Percentiles rank a stretch among this genome's conserved stretches.
phyloP scores from a whole-genome alignment of 2,113 vertebrate genomes.

The Pantherophis guttatus region DNA sequence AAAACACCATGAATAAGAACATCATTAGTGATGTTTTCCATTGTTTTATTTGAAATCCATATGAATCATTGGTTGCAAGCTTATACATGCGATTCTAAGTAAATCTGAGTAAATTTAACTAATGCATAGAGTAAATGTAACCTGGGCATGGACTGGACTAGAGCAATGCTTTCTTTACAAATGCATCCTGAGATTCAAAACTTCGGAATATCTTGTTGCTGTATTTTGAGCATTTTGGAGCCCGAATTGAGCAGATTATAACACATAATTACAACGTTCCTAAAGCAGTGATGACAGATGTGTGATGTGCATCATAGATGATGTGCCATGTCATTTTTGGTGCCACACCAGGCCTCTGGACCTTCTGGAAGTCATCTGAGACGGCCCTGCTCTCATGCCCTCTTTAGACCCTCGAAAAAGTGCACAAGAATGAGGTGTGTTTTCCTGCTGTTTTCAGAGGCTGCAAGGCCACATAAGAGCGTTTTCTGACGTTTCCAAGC shows the following conservation, averaged over 20 bases:
- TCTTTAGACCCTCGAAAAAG: background rate
- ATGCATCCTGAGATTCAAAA: background rate
- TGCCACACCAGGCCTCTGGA: background rate
- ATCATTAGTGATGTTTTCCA: background rate
- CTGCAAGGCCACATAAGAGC: too few species aligned
- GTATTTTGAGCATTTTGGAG: background rate
- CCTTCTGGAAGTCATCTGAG: background rate
- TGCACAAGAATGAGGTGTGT: background rate
- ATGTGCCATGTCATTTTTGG: background rate
- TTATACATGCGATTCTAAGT: background rate
- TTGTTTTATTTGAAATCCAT: conserved; percentile 8
- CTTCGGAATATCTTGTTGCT: background rate
- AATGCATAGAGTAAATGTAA: background rate
- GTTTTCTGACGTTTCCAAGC: background rate
- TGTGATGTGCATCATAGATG: background rate
- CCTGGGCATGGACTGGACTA: background rate
- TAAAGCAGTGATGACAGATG: background rate
- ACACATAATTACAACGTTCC: background rate
- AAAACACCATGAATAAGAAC: background rate
- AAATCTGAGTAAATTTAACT: conserved; percentile 4
- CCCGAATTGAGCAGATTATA: background rate
- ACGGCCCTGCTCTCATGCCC: background rate
- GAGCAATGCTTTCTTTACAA: background rate
- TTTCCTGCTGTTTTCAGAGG: too few species aligned
- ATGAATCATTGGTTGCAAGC: conserved; percentile 8